Base-by-base conservation (phyloP, 2,797 vertebrate species). In the Macropus fuliginosus region DNA sequence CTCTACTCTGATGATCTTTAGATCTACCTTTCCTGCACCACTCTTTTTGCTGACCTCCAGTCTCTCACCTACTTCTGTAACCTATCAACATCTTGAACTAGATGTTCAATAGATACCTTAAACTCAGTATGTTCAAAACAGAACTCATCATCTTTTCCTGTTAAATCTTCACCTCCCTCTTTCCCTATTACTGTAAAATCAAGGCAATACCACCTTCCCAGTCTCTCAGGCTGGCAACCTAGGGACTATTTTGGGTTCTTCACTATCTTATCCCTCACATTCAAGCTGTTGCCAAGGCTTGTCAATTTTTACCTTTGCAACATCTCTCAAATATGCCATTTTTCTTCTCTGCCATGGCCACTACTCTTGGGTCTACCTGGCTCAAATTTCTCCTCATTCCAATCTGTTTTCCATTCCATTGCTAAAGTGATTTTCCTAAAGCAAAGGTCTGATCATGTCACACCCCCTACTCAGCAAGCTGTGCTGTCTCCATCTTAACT, bases 151-250 rank as follows among this genome's bases (percentile, higher is more conserved):
- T 92, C 34, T 50, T 95, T 13, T 93, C 46, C 28, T 1, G 5
- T 74, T 74, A 74, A 40, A 40, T 40, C 34, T 8, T 52, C 3
- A 90, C 8, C 16, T 90, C 55, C n/a, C 55, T 27, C 81, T 54
- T 94, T 94, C 46, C 91, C 90, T 95, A 31, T 95, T 29, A 40
- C n/a, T 74, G n/a, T 40, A 40, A 40, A 74, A 8, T 27, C 56
- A 56, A n/a, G n/a, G 66, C 66, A 16, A 18, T 5, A 74, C n/a
- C n/a, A 40, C 18, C n/a, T 21, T 21, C 16, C 34, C n/a, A 74
- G n/a, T 74, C 54, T 16, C 34, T 94, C 54, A 59, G 52, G 55
- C n/a, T 62, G 57, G 34, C 57, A 93, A 54, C 54, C 5, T 91
- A 52, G 57, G n/a, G 91, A 59, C 81, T 91, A 46, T 92, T 59